Percentiles rank a stretch among this genome's conserved stretches.
These are phyloP conservation scores for Probaryconus sp. DNA, from an alignment of 1,140 invertebrate genomes.

Conservation along the genomic window DNA sequence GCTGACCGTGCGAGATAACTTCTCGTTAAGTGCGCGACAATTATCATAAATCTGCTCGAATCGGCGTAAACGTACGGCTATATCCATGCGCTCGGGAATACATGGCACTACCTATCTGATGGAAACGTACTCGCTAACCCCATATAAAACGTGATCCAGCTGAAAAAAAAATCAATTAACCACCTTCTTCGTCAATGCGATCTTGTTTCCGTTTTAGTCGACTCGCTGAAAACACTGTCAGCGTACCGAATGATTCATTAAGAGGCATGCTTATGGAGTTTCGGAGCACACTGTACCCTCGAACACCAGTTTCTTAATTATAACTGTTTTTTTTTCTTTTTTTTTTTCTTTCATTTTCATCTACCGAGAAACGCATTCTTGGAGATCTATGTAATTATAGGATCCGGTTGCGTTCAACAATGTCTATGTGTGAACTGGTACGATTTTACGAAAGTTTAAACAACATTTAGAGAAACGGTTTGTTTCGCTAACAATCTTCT, in stretches of 20 bases:
- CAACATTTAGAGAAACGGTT: no score
- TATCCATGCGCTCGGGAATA: conserved; percentile 54
- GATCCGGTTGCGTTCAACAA: no score
- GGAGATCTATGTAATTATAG: no score
- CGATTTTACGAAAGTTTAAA: no score
- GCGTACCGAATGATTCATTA: conserved; percentile 18
- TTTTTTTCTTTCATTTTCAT: no score
- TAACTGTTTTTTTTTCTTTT: no score
- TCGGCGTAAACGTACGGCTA: conserved; percentile 63
- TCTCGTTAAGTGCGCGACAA: conserved; percentile 66
- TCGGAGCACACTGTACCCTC: no score
- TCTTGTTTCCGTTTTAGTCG: conserved; percentile 15
- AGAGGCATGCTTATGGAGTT: no score
- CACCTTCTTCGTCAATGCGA: conserved; percentile 40
- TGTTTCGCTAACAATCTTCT: no score
- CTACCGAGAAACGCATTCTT: no score
- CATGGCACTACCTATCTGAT: conserved; percentile 50
- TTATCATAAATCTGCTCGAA: conserved; percentile 74
- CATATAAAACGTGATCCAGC: conserved; percentile 45
- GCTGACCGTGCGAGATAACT: conserved; percentile 58
- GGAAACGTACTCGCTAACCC: conserved; percentile 54
- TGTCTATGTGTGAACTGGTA: no score
- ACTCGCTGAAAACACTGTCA: conserved; percentile 31
- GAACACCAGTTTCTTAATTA: no score
- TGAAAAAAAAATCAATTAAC: conserved; percentile 47